Base-by-base conservation (phyloP, 2,113 vertebrate species). In the Cryptotis parvus region DNA sequence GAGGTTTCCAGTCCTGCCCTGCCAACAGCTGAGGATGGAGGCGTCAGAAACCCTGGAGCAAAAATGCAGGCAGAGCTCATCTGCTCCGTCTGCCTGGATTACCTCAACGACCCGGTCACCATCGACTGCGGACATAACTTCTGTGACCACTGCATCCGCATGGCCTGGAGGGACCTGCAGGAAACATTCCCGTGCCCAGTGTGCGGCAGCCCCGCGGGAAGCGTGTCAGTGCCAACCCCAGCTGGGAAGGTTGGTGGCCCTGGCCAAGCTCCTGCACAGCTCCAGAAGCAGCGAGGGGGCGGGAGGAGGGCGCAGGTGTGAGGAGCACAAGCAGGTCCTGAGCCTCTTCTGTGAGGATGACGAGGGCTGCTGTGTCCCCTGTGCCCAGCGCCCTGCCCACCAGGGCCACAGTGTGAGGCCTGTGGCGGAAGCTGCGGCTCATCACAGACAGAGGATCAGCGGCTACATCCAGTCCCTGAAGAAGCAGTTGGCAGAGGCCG, bases 341-440 rank as follows among this genome's bases (percentile, higher is more conserved):
- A 66, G 86, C 73, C 84, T 95, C 0, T 96, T 87, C 35, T 97
- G 95, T 93, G 89, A 95, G 3, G 90, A 97, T 81, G 95, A 97
- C 6, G 75, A 0, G 52, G 84, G 0, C 82, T 95, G 6, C 85
- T 95, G 0, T 96, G 96, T 0, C 93, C 52, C n/a, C 9, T 89
- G 65, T 20, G 8, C 45, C 33, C n/a, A n/a, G n/a, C n/a, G n/a
- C n/a, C n/a, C n/a, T n/a, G n/a, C 29, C 63, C 75, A 80, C 27
- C 27, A 52, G 15, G 65, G 58, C 6, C 76, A 80, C 37, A 6
- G 20, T 6, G 45, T 89, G 65, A 35, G 75, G n/a, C 35, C 65
- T 65, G 6, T 80, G 1, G 76, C 79, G 16, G 63, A 49, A 45
- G 76, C 55, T 1, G 37, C 76, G 37, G 31, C 35, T 12, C 7